Percentiles rank a stretch among this genome's conserved stretches.
Conservation (phyloP, 2,888 invertebrate species). For the Willowsia nigromaculata region DNA sequence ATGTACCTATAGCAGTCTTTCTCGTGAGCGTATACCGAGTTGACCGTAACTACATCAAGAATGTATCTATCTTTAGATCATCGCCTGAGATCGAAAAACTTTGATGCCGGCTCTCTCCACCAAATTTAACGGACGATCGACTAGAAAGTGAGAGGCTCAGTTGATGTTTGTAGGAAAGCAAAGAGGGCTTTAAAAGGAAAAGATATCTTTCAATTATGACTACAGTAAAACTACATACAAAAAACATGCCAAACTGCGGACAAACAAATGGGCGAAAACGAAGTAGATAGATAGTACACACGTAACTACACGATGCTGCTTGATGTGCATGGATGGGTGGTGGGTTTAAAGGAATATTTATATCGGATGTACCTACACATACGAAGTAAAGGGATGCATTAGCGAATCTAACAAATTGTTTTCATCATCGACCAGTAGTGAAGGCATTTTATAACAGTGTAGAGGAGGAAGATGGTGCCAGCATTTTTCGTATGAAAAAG, state of each 20-base stretch:
- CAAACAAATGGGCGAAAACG: constrained; percentile 22
- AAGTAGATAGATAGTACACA: neutral
- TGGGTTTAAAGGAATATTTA: neutral
- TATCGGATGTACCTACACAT: neutral
- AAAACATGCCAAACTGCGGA: neutral
- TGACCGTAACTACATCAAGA: too few relatives aligned
- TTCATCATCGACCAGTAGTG: constrained; percentile 35
- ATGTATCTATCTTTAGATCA: neutral
- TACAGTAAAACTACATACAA: neutral
- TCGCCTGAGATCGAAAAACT: neutral
- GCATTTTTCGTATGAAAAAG: constrained; percentile 19
- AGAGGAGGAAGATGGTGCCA: constrained; percentile 16
- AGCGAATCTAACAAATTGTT: constrained; percentile 42
- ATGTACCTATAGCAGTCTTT: too few relatives aligned
- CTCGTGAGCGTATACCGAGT: too few relatives aligned
- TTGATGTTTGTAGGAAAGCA: neutral
- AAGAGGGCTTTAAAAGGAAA: constrained; percentile 2
- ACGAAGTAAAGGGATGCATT: neutral
- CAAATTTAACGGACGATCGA: constrained; percentile 26
- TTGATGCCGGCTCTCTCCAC: neutral
- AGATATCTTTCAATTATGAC: constrained; percentile 30
- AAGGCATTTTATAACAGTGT: neutral
- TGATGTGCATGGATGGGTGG: neutral
- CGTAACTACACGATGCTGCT: neutral
- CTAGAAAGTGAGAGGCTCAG: neutral